A percentile compares a stretch with the other conserved stretches of the same genome.
Evolutionary conservation across 1,140 invertebrate genomes (phyloP).

Genomic region (Drosophila burlai): DNA sequence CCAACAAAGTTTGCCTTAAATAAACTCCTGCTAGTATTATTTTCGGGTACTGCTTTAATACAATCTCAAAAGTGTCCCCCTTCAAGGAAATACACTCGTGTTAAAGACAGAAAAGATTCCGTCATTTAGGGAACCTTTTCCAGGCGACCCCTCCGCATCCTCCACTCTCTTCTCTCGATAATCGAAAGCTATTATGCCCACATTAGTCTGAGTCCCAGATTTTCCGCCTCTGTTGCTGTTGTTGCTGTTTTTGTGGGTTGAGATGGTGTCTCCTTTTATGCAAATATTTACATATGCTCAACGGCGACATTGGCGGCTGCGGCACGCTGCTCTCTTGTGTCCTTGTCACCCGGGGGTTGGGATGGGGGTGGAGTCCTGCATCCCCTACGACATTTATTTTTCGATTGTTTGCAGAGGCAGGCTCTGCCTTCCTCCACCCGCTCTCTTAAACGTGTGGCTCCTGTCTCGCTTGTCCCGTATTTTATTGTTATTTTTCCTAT

Average conservation of each 20-base stretch:
- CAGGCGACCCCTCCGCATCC: background rate
- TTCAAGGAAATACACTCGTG: background rate
- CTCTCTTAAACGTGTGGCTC: constrained; percentile 5
- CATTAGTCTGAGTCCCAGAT: constrained; percentile 69
- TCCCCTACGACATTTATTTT: constrained; percentile 68
- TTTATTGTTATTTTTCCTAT: constrained; percentile 84
- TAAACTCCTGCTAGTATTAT: background rate
- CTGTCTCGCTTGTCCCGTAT: constrained; percentile 67
- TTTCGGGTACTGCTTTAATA: background rate
- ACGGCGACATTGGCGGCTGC: constrained; percentile 42
- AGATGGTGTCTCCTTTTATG: constrained; percentile 61
- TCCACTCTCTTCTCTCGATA: constrained; percentile 46
- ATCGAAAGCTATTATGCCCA: constrained; percentile 80
- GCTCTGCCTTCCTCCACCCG: background rate
- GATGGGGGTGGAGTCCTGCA: background rate
- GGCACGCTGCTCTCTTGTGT: constrained; percentile 69
- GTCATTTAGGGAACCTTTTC: constrained; percentile 5
- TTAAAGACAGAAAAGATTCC: constrained; percentile 11
- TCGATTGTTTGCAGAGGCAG: constrained; percentile 69
- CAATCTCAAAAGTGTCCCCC: background rate
- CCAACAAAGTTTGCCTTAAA: background rate
- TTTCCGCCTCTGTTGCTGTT: constrained; percentile 38
- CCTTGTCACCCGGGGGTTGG: constrained; percentile 43
- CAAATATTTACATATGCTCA: constrained; percentile 80
- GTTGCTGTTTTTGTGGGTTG: constrained; percentile 29